A percentile compares a stretch with the other conserved stretches of the same genome.
These are phyloP conservation scores for Netta rufina DNA, from an alignment of 2,797 vertebrate genomes.

Conservation along the genomic window DNA sequence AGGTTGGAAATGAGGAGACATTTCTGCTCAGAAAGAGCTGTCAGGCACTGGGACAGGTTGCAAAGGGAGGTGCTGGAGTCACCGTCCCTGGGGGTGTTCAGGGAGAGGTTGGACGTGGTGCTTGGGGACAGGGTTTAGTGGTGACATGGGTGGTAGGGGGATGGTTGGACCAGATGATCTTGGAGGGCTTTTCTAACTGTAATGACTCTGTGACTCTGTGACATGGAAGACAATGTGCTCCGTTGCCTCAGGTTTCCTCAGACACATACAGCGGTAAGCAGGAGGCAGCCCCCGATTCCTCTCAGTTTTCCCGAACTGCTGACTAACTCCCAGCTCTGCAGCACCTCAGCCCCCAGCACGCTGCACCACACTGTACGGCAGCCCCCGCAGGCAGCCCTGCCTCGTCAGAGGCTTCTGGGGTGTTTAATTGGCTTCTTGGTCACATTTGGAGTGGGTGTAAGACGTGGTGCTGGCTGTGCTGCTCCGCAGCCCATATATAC, in stretches of 20 bases:
- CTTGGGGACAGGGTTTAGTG: too few relatives aligned
- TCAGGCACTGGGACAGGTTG: too few relatives aligned
- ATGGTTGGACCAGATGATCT: too few relatives aligned
- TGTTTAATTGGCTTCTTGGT: not conserved
- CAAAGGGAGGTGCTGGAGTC: too few relatives aligned
- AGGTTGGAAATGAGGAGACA: too few relatives aligned
- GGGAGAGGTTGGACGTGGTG: too few relatives aligned
- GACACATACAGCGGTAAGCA: not conserved
- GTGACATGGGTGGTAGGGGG: too few relatives aligned
- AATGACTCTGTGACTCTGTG: too few relatives aligned
- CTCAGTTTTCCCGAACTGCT: not conserved
- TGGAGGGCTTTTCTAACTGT: too few relatives aligned
- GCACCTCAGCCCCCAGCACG: not conserved
- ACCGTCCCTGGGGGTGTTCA: too few relatives aligned
- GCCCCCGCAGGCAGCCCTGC: not conserved
- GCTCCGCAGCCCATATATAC: not conserved
- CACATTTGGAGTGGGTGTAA: not conserved
- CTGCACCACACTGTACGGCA: not conserved
- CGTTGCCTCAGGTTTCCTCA: not conserved
- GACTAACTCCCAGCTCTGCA: not conserved
- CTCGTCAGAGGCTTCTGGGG: not conserved
- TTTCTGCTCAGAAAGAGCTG: too few relatives aligned
- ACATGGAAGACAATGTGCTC: fast-evolving
- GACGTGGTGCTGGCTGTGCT: not conserved
- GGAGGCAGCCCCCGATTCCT: not conserved